Base-by-base conservation (phyloP, 1,140 invertebrate genomes). In the Drepana arcuata region DNA sequence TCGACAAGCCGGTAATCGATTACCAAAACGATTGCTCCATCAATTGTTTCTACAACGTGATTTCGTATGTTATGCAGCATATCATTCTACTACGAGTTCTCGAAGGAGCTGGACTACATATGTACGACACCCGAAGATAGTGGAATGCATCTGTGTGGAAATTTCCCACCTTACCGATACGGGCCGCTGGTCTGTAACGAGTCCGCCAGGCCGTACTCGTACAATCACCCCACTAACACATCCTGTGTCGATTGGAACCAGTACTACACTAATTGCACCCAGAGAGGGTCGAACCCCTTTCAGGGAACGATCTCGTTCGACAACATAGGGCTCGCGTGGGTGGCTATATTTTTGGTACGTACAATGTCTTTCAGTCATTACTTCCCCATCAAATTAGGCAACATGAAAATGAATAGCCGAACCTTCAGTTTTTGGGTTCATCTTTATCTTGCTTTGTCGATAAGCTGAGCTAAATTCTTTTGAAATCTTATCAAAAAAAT, bases 231-330 rank as follows among this genome's bases (percentile, higher is more conserved):
- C 2, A 87, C 86, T 36, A 89, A 90, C 60, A 82, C 71, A 6
- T 89, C 88, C 14, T 99, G 98, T 81, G 92, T 99, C 56, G 97
- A 99, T 86, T 99, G 97, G 97, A 98, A 99, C 85, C 92, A 97
- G 84, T 99, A 99, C 84, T 99, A 99, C 73, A 97, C 94, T 2
- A 90, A 93, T 57, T 99, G 98, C 83, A 90, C 90, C 33, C 90
- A 96, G 36, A 92, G 93, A 39, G 95, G 95, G 26, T 90, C 92
- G 57, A 99, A 99, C 87, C 98, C 98, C 13, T 99, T 99, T 81
- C 95, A 98, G 85, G 97, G 97, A 25, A 98, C 98, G 13, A 99
- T 99, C 61, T 98, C 96, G 9, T 99, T 99, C 84, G 98, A 99
- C 84, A 99, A 99, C 82, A 99, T 99, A 54, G 98, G 97, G 28